These are phyloP conservation scores for Pedetes capensis DNA, from an alignment of 2,113 vertebrate genomes.

Conservation along the genomic window DNA sequence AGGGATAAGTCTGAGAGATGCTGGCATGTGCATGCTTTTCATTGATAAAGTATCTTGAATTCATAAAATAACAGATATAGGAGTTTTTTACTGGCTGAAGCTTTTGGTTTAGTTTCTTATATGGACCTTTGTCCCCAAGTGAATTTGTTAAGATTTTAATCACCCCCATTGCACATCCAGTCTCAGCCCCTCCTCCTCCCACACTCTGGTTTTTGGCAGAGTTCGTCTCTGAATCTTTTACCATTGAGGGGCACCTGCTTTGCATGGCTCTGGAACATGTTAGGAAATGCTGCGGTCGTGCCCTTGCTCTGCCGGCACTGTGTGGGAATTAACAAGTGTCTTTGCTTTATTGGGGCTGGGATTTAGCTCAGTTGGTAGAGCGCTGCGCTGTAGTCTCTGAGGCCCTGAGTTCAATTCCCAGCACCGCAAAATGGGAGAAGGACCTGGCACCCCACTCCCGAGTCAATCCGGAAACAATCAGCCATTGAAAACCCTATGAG, in stretches of 20 bases:
- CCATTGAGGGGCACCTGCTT: neutral
- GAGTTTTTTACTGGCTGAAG: neutral
- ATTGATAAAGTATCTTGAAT: neutral
- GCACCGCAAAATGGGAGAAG: too few relatives aligned
- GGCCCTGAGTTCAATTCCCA: too few relatives aligned
- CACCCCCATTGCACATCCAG: fast-evolving
- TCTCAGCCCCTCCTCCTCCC: too few relatives aligned
- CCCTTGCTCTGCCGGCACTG: fast-evolving
- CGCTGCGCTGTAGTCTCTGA: too few relatives aligned
- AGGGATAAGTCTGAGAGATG: neutral
- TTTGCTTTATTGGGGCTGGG: too few relatives aligned
- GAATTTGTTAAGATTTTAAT: neutral
- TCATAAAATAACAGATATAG: neutral
- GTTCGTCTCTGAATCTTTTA: neutral
- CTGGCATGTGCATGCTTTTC: neutral
- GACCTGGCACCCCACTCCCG: too few relatives aligned
- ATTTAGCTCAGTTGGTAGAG: too few relatives aligned
- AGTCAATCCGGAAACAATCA: too few relatives aligned
- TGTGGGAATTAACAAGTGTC: neutral
- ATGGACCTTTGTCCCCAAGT: neutral
- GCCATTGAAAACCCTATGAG: too few relatives aligned
- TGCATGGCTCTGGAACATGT: fast-evolving
- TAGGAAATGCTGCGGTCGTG: neutral
- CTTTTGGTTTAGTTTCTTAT: neutral
- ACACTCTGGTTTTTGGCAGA: too few relatives aligned